Percentiles rank a stretch among this genome's conserved stretches.
phyloP scores from a whole-genome alignment of 2,797 vertebrate species.

The Zalophus californianus region DNA sequence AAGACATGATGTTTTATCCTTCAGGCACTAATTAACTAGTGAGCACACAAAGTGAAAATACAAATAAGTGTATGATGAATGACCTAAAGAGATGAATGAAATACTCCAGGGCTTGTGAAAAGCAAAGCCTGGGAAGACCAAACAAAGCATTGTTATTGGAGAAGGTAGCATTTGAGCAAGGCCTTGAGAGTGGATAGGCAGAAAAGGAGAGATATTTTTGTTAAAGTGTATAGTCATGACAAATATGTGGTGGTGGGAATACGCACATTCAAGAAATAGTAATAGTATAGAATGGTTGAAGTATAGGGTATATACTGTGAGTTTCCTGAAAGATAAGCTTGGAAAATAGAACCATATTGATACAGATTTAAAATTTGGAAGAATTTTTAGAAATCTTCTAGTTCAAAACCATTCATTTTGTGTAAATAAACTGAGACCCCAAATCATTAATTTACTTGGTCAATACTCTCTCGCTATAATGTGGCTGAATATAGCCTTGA shows the following conservation, averaged over 20 bases:
- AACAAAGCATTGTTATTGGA: conserved; percentile 3
- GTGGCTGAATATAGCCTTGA: background rate
- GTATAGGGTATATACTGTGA: background rate
- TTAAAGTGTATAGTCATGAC: background rate
- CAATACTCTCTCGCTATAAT: background rate
- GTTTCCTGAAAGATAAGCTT: conserved; percentile 11
- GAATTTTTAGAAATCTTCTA: background rate
- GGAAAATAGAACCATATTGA: background rate
- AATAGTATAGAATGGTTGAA: background rate
- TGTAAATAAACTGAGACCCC: background rate
- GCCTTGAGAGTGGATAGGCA: background rate
- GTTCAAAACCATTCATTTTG: background rate
- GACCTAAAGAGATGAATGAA: background rate
- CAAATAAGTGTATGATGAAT: background rate
- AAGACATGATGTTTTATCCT: background rate
- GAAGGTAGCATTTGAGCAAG: background rate
- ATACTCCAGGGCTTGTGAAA: background rate
- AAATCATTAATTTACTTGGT: background rate
- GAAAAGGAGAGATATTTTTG: background rate
- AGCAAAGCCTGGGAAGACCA: background rate
- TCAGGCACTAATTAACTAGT: conserved; percentile 23
- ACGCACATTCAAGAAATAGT: background rate
- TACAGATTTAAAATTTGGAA: background rate
- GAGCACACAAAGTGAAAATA: background rate
- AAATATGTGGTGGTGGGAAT: background rate